Evolutionary conservation across 2,113 vertebrate genomes (phyloP).

Genomic region (Phrynocephalus versicolor): DNA sequence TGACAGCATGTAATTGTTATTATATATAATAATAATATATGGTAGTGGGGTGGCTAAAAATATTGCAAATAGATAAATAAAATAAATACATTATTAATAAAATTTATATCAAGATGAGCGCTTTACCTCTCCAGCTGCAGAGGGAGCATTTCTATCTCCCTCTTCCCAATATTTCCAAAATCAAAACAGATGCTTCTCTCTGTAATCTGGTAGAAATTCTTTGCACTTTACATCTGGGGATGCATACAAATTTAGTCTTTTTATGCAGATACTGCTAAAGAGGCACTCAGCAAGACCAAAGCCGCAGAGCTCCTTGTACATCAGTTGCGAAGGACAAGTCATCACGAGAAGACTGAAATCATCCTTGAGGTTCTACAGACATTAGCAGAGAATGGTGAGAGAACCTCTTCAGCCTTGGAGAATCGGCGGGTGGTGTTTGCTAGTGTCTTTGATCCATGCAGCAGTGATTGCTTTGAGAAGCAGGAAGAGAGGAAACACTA

Average conservation of each 20-base stretch:
- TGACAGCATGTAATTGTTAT: too few species aligned
- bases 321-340: slow-evolving; percentile 82
- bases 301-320: slow-evolving; percentile 79
- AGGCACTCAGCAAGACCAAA: slow-evolving; percentile 78
- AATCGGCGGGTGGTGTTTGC: background rate
- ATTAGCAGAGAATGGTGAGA: slow-evolving; percentile 85
- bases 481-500: background rate
- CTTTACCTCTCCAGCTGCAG: background rate
- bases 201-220: background rate
- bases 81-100: too few species aligned
- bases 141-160: background rate
- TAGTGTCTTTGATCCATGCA: background rate
- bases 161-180: background rate
- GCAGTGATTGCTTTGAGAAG: background rate
- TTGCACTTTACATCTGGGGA: background rate
- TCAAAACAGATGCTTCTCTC: background rate
- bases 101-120: background rate
- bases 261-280: slow-evolving; percentile 78
- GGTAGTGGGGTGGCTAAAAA: too few species aligned
- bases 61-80: too few species aligned
- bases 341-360: slow-evolving; percentile 84
- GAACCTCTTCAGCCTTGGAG: background rate
- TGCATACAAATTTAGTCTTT: background rate
- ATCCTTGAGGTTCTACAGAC: slow-evolving; percentile 85
- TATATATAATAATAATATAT: too few species aligned